A percentile compares a stretch with the other conserved stretches of the same genome.
Conservation (phyloP, 2,797 vertebrate genomes). For the Enteromius thamalakanensis region DNA sequence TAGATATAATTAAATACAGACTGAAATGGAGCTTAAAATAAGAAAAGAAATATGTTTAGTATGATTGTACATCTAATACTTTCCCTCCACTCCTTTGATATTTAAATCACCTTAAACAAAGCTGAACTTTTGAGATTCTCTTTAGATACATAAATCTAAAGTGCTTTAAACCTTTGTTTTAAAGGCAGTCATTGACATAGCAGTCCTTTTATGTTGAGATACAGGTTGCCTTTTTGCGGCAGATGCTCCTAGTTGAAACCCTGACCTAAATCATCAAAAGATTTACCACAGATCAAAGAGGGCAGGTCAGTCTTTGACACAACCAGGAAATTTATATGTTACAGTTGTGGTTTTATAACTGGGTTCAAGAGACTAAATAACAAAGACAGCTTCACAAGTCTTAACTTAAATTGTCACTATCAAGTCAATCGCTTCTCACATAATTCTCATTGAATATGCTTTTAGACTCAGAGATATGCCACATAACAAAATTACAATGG, state of each 20-base stretch:
- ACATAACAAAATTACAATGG: not conserved
- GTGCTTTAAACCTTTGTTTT: not conserved
- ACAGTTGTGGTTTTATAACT: not conserved
- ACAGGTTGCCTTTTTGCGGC: conserved; percentile 10
- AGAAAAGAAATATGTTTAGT: not conserved
- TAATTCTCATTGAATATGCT: not conserved
- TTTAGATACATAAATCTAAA: not conserved
- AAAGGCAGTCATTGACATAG: not conserved
- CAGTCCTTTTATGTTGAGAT: conserved; percentile 2
- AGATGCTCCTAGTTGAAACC: conserved; percentile 21
- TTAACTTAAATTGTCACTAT: not conserved
- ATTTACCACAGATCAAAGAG: conserved; percentile 28
- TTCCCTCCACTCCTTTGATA: not conserved
- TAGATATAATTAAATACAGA: not conserved
- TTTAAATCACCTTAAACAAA: not conserved
- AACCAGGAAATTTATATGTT: conserved; percentile 4
- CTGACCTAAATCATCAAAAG: conserved; percentile 38
- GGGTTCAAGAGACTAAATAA: not conserved
- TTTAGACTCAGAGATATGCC: not conserved
- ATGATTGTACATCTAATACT: not conserved
- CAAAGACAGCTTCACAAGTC: not conserved
- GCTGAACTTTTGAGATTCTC: not conserved
- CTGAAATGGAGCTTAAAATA: not conserved
- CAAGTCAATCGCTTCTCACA: not conserved
- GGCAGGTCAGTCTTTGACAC: not conserved